Conservation (phyloP, 1,140 invertebrate genomes). For the Drosophila chauvacae region DNA sequence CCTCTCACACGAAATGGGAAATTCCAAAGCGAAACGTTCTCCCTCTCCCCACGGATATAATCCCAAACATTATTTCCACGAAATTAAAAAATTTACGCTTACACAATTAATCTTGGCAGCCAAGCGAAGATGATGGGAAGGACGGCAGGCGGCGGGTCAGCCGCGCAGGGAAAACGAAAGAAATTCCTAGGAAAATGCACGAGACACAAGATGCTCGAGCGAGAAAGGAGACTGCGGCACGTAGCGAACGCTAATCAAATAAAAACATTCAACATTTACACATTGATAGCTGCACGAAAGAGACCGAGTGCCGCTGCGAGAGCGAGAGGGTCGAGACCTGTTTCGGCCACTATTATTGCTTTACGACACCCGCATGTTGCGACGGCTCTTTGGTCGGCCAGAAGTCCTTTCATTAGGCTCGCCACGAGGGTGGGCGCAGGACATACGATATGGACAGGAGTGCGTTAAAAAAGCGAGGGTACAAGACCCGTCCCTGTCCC, state of each 20-base stretch:
- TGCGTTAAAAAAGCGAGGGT: constrained; percentile 31
- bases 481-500: constrained; percentile 17
- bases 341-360: constrained; percentile 71
- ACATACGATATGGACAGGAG: constrained; percentile 70
- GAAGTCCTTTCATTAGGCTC: constrained; percentile 72
- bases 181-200: constrained; percentile 69
- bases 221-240: constrained; percentile 64
- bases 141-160: constrained; percentile 11
- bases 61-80: constrained; percentile 71
- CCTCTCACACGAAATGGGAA: constrained; percentile 41
- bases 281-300: constrained; percentile 55
- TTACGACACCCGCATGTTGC: constrained; percentile 73
- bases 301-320: constrained; percentile 6
- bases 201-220: constrained; percentile 59
- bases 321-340: constrained; percentile 17
- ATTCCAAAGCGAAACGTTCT: constrained; percentile 47
- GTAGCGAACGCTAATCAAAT: constrained; percentile 80
- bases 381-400: constrained; percentile 17
- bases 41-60: constrained; percentile 14
- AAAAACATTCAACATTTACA: constrained; percentile 82
- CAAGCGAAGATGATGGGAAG: constrained; percentile 23
- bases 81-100: constrained; percentile 82
- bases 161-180: constrained; percentile 5
- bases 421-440: constrained; percentile 52
- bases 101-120: constrained; percentile 76